Percentiles rank a stretch among this genome's conserved stretches.
These are phyloP conservation scores for Drosophila ananassae DNA, from an alignment of 1,140 invertebrate species.

Conservation along the genomic window DNA sequence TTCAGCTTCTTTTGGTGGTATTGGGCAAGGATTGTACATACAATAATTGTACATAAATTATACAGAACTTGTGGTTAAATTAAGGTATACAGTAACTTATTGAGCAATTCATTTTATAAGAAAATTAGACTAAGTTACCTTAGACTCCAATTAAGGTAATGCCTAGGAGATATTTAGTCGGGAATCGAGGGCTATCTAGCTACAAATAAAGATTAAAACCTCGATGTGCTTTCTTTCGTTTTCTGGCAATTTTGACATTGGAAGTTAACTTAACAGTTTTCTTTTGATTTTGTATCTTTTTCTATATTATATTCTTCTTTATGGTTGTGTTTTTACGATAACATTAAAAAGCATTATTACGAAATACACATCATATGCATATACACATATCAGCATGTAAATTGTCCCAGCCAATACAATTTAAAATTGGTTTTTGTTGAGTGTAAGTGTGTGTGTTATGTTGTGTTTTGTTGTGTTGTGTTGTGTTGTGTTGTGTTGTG, in stretches of 20 bases:
- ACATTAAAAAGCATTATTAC: constrained; percentile 27
- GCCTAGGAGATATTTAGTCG: neutral
- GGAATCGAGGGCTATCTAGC: neutral
- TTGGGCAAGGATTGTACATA: constrained; percentile 6
- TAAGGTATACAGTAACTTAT: neutral
- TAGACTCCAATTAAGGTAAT: neutral
- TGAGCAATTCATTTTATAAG: constrained; percentile 1
- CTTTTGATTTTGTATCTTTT: constrained; percentile 12
- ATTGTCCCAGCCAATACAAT: constrained; percentile 43
- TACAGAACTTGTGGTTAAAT: neutral
- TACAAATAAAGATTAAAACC: neutral
- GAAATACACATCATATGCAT: constrained; percentile 14
- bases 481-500: neutral
- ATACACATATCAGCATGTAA: constrained; percentile 21
- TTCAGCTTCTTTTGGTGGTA: constrained; percentile 28
- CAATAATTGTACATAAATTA: neutral
- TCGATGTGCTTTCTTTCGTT: neutral
- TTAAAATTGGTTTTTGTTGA: constrained; percentile 50
- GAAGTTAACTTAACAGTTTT: constrained; percentile 7
- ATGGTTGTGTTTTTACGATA: constrained; percentile 22
- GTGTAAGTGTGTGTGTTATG: constrained; percentile 14
- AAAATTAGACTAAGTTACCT: too few species aligned
- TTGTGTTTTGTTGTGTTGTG: neutral
- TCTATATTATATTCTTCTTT: neutral
- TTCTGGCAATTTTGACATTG: neutral